Evolutionary conservation across 2,888 invertebrate genomes (phyloP).

Genomic region (Apamea epomidion): DNA sequence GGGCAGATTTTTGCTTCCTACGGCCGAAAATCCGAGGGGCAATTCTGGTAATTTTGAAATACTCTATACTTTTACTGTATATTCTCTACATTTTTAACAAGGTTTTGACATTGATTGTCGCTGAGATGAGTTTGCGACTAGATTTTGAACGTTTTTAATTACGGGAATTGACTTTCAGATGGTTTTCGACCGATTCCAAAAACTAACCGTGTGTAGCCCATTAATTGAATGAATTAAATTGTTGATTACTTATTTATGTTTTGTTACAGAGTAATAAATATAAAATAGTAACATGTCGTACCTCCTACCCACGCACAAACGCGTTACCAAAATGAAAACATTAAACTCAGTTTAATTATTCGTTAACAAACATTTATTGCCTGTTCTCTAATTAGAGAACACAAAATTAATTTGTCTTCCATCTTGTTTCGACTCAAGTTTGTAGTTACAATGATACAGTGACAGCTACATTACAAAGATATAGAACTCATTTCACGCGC

Average conservation of each 20-base stretch:
- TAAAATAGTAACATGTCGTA: background rate
- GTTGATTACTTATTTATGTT: background rate
- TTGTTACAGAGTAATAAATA: background rate
- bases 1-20: background rate
- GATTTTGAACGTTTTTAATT: too few species aligned
- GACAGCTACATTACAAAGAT: constrained; percentile 29
- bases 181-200: too few species aligned
- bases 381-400: constrained; percentile 43
- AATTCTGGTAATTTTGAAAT: too few species aligned
- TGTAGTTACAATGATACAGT: constrained; percentile 24
- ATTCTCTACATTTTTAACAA: too few species aligned
- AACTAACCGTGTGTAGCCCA: too few species aligned
- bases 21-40: too few species aligned
- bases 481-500: constrained; percentile 50
- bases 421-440: constrained; percentile 29
- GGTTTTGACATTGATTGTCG: too few species aligned
- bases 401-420: constrained; percentile 39
- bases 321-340: constrained; percentile 29
- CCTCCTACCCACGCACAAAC: constrained; percentile 5
- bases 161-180: too few species aligned
- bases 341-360: constrained; percentile 26
- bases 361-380: constrained; percentile 37
- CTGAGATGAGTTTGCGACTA: too few species aligned
- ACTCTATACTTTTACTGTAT: too few species aligned
- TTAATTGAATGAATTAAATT: background rate